Evolutionary conservation across 2,113 vertebrate species (phyloP).

Genomic region (Ahaetulla prasina): DNA sequence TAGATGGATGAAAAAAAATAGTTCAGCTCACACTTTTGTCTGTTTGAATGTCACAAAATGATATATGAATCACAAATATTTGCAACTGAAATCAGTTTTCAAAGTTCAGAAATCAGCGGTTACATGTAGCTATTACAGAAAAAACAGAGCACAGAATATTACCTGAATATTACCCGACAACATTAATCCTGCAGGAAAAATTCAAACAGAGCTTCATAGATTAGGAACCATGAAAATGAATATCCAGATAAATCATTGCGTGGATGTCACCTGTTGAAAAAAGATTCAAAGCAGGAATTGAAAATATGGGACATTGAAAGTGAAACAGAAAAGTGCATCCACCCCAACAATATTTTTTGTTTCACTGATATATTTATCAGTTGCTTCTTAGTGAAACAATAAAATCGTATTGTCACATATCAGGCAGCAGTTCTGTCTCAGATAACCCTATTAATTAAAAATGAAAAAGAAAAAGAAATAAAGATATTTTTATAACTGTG

Average conservation of each 20-base stretch:
- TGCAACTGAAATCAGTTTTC: neutral
- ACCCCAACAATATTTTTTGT: neutral
- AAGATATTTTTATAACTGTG: neutral
- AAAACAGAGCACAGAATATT: neutral
- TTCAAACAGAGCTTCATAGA: neutral
- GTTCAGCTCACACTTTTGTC: neutral
- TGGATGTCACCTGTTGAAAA: neutral
- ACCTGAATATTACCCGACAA: neutral
- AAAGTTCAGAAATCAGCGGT: neutral
- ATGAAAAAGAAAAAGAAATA: neutral
- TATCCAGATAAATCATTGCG: conserved; percentile 3
- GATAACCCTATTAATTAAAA: conserved; percentile 1
- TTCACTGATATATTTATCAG: neutral
- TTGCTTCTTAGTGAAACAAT: conserved; percentile 14
- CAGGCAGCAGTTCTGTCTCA: neutral
- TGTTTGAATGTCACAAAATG: neutral
- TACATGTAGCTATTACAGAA: neutral
- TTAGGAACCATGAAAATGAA: neutral
- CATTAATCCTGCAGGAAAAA: neutral
- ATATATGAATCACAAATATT: neutral
- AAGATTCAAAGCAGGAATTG: neutral
- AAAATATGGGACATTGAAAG: neutral
- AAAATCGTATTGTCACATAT: neutral
- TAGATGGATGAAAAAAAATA: neutral
- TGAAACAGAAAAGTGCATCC: neutral